Evolutionary conservation across 2,888 invertebrate genomes (phyloP).

Genomic region (Leptopilina myrica): DNA sequence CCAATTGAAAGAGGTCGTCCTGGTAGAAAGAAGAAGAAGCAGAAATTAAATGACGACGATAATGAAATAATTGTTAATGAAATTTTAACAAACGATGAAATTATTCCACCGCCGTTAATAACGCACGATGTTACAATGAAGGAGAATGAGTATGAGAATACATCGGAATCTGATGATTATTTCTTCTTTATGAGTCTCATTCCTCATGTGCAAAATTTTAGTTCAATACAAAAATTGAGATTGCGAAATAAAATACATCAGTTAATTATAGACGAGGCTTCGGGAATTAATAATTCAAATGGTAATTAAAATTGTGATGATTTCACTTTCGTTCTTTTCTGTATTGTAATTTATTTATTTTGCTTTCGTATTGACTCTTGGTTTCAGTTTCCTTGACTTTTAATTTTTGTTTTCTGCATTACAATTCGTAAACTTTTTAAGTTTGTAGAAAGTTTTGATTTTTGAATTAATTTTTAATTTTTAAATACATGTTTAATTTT

Average conservation of each 20-base stretch:
- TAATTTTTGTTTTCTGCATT: no score
- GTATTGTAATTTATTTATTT: neutral
- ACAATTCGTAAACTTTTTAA: no score
- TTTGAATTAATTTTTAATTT: no score
- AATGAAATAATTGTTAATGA: neutral
- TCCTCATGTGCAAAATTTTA: slow-evolving; percentile 21
- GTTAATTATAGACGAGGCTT: slow-evolving; percentile 29
- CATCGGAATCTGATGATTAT: slow-evolving; percentile 19
- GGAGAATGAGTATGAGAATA: slow-evolving; percentile 4
- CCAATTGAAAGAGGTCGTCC: neutral
- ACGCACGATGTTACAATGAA: slow-evolving; percentile 9
- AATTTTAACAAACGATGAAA: neutral
- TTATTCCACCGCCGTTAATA: slow-evolving; percentile 7
- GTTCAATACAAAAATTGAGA: slow-evolving; percentile 20
- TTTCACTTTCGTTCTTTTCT: neutral
- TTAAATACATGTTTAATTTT: no score
- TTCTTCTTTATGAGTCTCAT: slow-evolving; percentile 31
- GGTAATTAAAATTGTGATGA: neutral
- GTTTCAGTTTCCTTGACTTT: no score
- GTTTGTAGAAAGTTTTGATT: no score
- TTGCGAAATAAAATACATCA: slow-evolving; percentile 26
- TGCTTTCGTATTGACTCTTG: neutral
- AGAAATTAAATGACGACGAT: neutral
- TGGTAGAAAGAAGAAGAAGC: neutral
- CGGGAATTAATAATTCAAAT: slow-evolving; percentile 1